Base-by-base conservation (phyloP, 2,888 invertebrate species). In the Ophonus ardosiacus region DNA sequence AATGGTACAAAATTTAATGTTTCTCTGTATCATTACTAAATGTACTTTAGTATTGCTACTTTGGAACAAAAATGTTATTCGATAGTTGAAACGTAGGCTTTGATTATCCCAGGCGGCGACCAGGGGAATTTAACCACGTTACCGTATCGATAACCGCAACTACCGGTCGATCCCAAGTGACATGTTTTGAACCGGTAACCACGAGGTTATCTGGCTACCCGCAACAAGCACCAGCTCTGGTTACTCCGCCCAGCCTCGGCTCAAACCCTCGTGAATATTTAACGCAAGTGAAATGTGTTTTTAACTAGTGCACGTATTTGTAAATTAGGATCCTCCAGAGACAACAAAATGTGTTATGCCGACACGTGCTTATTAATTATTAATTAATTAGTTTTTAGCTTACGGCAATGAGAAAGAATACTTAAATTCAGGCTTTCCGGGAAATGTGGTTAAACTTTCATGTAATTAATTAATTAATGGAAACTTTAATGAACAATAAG, bases 121-220 rank as follows among this genome's bases (percentile, higher is more conserved):
- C 15, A 31, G 13, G 74, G 15, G 74, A 74, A 43, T 21, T 3
- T n/a, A 24, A 74, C 74, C 74, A 8, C 13, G 74, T 71, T 43
- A 18, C 43, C 74, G 15, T 63, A 68, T 31, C 74, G 56, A 74
- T 43, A 74, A 74, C 43, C 51, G 51, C 74, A 74, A 13, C 21
- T 74, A 74, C 74, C 74, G 74, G 74, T 74, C 74, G 43, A 51
- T 74, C 74, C 74, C 74, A 8, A 21, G 74, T 51, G 74, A 74
- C 74, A 51, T 74, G 74, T 74, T 74, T 43, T 21, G 18, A 51
- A 68, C 68, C 68, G 68, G 68, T 40, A 74, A 74, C 74, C 74
- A 21, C 43, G 43, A 71, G 51, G 43, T 74, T 43, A 56, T 74
- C 51, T 56, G 74, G 74, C 43, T 40, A 71, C 40, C 71, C 71